Percentiles rank a stretch among this genome's conserved stretches.
Conservation (phyloP, 2,797 vertebrate species). For the Cuculus canorus region DNA sequence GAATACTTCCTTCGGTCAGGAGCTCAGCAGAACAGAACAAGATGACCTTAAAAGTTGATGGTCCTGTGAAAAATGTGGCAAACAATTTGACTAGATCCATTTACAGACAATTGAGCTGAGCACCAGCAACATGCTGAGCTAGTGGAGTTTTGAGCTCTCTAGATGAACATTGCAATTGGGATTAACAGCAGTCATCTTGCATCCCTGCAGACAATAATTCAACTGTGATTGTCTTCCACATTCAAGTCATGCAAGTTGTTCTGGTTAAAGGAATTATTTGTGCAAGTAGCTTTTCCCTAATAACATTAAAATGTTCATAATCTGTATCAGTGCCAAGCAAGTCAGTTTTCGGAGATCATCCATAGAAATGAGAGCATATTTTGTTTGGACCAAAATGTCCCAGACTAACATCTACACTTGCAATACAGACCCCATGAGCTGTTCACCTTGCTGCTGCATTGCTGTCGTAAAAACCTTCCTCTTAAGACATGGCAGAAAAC, state of each 20-base stretch:
- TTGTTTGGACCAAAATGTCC: neutral
- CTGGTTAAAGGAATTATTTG: neutral
- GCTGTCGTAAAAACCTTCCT: neutral
- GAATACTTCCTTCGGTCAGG: neutral
- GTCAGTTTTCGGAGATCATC: neutral
- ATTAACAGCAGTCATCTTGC: neutral
- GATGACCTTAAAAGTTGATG: neutral
- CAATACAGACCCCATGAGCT: neutral
- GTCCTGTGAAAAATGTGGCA: neutral
- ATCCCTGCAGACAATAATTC: neutral
- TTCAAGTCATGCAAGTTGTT: neutral
- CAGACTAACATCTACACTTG: neutral
- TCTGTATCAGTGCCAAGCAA: neutral
- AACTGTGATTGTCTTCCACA: neutral
- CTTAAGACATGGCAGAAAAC: fast-evolving
- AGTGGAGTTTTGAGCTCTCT: neutral
- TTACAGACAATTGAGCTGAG: neutral
- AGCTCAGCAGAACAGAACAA: neutral
- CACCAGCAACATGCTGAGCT: neutral
- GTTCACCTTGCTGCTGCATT: neutral
- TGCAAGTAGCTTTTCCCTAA: neutral
- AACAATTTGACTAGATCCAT: neutral
- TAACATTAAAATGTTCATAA: neutral
- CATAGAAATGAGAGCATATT: neutral
- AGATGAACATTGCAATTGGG: neutral